Evolutionary conservation across 53 echinoderm and acorn worm species (phyloP).

Genomic region (Zoroaster sp.): DNA sequence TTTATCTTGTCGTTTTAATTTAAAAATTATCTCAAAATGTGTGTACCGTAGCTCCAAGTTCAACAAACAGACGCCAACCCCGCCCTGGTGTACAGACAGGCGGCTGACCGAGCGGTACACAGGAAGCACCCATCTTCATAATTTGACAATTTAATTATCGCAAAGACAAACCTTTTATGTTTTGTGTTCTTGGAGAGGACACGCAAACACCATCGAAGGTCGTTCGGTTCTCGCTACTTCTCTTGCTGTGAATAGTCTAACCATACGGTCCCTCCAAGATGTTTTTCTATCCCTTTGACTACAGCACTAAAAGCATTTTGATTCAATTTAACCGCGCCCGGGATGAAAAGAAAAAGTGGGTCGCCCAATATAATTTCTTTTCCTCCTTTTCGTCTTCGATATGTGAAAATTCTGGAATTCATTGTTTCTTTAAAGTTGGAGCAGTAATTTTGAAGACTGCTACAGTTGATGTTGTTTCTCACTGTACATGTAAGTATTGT

Average conservation of each 20-base stretch:
- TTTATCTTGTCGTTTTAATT: no score
- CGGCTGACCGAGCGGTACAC: neutral
- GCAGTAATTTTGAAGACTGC: neutral
- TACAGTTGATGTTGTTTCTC: neutral
- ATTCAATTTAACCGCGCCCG: conserved; percentile 33
- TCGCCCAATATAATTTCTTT: conserved; percentile 36
- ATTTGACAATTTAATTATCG: conserved; percentile 40
- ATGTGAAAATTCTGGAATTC: neutral
- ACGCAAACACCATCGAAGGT: conserved; percentile 17
- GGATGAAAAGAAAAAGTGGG: conserved; percentile 34
- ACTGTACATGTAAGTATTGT: no score
- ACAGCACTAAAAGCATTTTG: conserved; percentile 47
- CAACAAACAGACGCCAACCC: neutral
- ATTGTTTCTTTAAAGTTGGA: neutral
- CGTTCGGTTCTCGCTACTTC: neutral
- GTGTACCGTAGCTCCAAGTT: no score
- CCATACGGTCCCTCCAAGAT: neutral
- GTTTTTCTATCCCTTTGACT: neutral
- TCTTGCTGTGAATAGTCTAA: neutral
- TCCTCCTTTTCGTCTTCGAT: neutral
- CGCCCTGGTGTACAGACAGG: neutral
- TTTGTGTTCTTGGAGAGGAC: neutral
- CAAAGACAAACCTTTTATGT: conserved; percentile 48
- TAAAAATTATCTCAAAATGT: no score
- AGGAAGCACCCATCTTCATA: conserved; percentile 22